Evolutionary conservation across 2,888 invertebrate genomes (phyloP).

Genomic region (Epirrita christyi): DNA sequence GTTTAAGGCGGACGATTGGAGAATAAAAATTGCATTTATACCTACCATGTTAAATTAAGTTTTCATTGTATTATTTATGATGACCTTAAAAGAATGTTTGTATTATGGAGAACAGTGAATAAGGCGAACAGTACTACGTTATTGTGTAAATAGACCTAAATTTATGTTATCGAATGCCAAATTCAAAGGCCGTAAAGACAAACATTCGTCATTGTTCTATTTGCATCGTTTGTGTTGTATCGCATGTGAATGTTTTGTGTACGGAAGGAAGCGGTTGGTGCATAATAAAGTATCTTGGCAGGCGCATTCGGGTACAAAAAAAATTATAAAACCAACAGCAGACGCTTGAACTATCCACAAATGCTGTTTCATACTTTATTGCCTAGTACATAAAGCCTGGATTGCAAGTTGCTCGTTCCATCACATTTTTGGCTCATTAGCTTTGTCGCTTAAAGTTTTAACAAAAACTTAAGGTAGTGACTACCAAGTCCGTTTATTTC

Average conservation of each 20-base stretch:
- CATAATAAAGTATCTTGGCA: constrained; percentile 30
- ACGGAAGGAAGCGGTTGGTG: constrained; percentile 23
- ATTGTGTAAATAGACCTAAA: not conserved
- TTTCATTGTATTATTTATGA: constrained; percentile 74
- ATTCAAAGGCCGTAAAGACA: constrained; percentile 15
- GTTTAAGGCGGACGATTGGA: constrained; percentile 75
- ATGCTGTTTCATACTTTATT: constrained; percentile 15
- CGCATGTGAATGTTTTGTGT: constrained; percentile 23
- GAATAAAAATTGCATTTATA: constrained; percentile 79
- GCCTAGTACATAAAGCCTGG: constrained; percentile 5
- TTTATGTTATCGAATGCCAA: constrained; percentile 14
- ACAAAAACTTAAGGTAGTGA: constrained; percentile 7
- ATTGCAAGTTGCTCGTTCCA: constrained; percentile 6
- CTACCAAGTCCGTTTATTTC: not conserved
- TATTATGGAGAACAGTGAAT: constrained; percentile 43
- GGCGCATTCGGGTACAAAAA: constrained; percentile 22
- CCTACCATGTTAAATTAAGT: constrained; percentile 75
- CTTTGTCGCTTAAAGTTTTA: constrained; percentile 5
- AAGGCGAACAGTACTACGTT: not conserved
- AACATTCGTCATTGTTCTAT: constrained; percentile 14
- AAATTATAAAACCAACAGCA: constrained; percentile 17
- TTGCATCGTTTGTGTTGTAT: constrained; percentile 19
- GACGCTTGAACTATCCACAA: constrained; percentile 10
- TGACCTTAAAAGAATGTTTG: constrained; percentile 34
- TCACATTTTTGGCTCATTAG: constrained; percentile 25